Base-by-base conservation (phyloP, 2,888 invertebrate species). In the Trimorus sp. region DNA sequence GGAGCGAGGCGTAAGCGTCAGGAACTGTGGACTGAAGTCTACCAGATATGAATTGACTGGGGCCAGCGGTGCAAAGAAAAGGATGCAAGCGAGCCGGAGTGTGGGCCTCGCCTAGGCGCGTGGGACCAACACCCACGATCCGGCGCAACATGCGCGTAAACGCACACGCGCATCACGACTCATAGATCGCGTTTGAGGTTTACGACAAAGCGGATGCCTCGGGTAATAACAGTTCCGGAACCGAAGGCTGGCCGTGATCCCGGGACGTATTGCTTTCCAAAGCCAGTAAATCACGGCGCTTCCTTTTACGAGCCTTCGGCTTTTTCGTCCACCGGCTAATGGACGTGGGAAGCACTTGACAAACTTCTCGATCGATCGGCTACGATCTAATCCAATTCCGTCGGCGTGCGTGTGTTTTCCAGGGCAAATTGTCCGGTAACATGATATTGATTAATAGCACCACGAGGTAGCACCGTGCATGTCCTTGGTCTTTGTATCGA, bases 61-160 rank as follows among this genome's bases (percentile, higher is more conserved):
- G 80, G 75, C 69, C 81, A 60, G 37, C 65, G 49, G 48, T 37
- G 45, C 15, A 62, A 56, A 58, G 56, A 58, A 40, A 56, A 69
- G 60, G 59, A 79, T 70, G 84, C 78, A 74, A 82, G 78, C 65
- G 58, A 63, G 66, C 84, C 63, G 76, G 86, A 87, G 87, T 84
- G 82, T 77, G 85, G 87, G 90, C 89, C 89, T 89, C 89, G 89
- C 90, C 90, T 91, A 91, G 90, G 88, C 90, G 91, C 91, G 91
- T 91, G 91, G 91, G 91, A 91, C 89, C 90, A 86, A 91, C 91
- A 91, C 91, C 91, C 91, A 91, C 91, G 90, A 89, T 85, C 86
- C 84, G 80, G 83, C 83, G 65, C 56, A 73, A 73, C 63, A 58
- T 58, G 71, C 66, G 48, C 70, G 45, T 74, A 78, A 60, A 37